Evolutionary conservation across 30 jellyfish, hydroid and myxozoan species (phyloP), one percentile per base, ranked within the genome.

Genomic region (Turritopsis rubra): DNA sequence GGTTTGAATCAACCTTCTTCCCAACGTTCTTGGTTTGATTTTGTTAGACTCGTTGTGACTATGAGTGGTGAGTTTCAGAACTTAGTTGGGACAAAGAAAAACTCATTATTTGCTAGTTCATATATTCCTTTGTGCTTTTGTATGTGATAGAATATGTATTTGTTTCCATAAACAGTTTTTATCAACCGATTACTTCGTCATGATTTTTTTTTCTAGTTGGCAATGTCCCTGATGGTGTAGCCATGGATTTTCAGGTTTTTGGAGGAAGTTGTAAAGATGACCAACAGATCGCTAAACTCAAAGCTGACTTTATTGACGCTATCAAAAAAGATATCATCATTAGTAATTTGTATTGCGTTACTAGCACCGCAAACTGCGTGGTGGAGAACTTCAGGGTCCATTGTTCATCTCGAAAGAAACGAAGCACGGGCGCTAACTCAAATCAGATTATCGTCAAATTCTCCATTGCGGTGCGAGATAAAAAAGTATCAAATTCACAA

Each of bases 251-350:
- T 76, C 92, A 84, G 76, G 79, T 90, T 28, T 71, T 85, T 75
- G 97, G 95, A 28, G 95, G 97, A 29, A 81, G 88, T 30, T 90
- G 97, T 54, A 54, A 88, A 22, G 88, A 82, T 71, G 87, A 85
- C 13, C 65, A 87, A 8, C 89, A 82, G 52, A 65, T 70, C 24
- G 85, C 88, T 18, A 76, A 54, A 29, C 54, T 90, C 73, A 85
- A 90, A 71, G 79, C 27, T 9, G 88, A 86, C 52, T 84, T 90
- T 79, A 74, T 86, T 21, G 73, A 81, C 16, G 95, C 97, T 3
- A 52, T 90, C 77, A 76, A 81, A 53, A 81, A 76, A 1, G 97
- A 90, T 52, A 73, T 86, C 16, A 75, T 90, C 82, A 81, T 90
- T 8, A 72, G 65, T 19, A 66, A 54, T 28, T 52, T 90, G 19